Conservation (phyloP, 2,888 invertebrate genomes). For the Hedya salicella region DNA sequence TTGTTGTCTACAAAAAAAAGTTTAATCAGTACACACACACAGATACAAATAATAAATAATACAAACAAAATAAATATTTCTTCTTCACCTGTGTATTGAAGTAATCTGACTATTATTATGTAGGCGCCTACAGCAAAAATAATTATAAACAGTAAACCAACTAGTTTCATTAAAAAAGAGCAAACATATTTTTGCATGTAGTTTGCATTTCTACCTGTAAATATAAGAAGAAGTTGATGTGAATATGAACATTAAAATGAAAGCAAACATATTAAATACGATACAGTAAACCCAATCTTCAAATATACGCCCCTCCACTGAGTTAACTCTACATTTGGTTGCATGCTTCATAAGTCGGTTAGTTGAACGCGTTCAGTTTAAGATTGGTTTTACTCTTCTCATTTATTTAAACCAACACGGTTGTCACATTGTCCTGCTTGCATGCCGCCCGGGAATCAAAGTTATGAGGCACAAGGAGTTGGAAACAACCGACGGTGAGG, state of each 20-base stretch:
- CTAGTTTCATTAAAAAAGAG: constrained; percentile 59
- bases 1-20: constrained; percentile 54
- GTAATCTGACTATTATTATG: constrained; percentile 57
- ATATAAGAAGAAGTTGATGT: constrained; percentile 2
- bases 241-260: neutral
- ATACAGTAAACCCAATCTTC: too few species aligned
- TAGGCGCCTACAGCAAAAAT: constrained; percentile 59
- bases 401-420: too few species aligned
- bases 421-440: too few species aligned
- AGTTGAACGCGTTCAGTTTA: too few species aligned
- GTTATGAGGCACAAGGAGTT: too few species aligned
- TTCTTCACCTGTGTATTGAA: constrained; percentile 61
- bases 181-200: constrained; percentile 58
- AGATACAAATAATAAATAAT: neutral
- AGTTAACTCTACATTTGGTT: too few species aligned
- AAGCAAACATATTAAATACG: neutral
- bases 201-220: constrained; percentile 60
- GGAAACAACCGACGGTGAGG: too few species aligned
- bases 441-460: too few species aligned
- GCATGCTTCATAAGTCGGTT: too few species aligned
- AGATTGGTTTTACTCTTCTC: too few species aligned
- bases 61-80: neutral
- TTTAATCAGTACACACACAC: neutral
- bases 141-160: constrained; percentile 57
- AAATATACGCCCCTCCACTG: too few species aligned